phyloP scores from a whole-genome alignment of 2,113 vertebrate genomes.

The Onychostruthus taczanowskii region DNA sequence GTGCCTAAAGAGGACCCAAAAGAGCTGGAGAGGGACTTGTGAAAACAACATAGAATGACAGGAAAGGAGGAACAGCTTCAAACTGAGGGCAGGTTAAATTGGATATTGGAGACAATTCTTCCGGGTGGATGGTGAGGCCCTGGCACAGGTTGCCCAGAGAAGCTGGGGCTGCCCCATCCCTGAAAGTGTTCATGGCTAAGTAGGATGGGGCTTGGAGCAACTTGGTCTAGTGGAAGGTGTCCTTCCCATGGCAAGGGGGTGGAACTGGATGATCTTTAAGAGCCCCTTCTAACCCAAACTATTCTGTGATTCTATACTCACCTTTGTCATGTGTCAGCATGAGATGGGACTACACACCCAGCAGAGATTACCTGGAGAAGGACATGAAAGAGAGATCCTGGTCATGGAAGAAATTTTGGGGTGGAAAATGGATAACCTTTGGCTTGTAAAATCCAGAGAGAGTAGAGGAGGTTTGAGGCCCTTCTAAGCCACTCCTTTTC shows the following conservation, averaged over 20 bases:
- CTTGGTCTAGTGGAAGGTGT: background rate
- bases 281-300: background rate
- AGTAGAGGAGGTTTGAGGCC: background rate
- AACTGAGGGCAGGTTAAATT: background rate
- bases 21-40: background rate
- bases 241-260: background rate
- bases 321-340: background rate
- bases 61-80: background rate
- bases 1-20: background rate
- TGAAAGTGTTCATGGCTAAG: background rate
- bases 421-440: background rate
- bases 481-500: background rate
- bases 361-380: background rate
- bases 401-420: background rate
- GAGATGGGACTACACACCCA: background rate
- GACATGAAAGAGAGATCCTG: background rate
- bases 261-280: background rate
- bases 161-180: background rate
- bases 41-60: background rate
- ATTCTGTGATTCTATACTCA: background rate
- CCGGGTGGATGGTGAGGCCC: background rate
- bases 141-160: background rate
- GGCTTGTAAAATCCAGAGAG: background rate
- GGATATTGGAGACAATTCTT: background rate
- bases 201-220: background rate